Base-by-base conservation (phyloP, 2,888 invertebrate species). In the Agrochola litura region DNA sequence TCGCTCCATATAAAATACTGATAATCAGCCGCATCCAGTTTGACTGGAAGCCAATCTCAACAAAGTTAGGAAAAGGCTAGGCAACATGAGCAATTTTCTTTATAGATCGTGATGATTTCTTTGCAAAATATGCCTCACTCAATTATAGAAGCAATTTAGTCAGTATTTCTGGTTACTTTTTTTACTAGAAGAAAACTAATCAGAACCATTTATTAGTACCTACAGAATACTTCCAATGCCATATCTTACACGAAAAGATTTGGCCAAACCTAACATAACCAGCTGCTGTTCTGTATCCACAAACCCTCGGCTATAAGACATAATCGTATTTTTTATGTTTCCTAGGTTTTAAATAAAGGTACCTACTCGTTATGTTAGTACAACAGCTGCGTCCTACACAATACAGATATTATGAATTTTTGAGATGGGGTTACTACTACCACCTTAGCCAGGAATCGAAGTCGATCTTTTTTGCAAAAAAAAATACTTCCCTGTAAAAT, bases 321-420 rank as follows among this genome's bases (percentile, higher is more conserved):
- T 77, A 73, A 72, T 68, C 64, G 74, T 69, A 74, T 75, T 69
- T 52, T 80, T 85, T 74, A 78, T 76, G 74, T 65, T 71, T 58
- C 52, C 85, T 77, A 63, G 37, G 56, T 30, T 71, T 83, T 74
- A 78, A 74, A 74, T 83, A 76, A 73, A 76, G 52, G 58, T n/a
- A n/a, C n/a, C n/a, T 76, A 60, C 4, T 69, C 61, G 61, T 78
- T 43, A 80, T 58, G 64, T 25, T 41, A 41, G 60, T 66, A 79
- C 66, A 81, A 63, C 81, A 75, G 81, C 49, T 81, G 79, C 30
- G 61, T 25, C 41, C 12, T 16, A 79, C 25, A 56, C 66, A 61
- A 75, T 52, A 80, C 56, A 43, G 52, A 37, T 73, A 52, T 73
- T 80, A 72, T 64, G 30, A 64, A 22, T 56, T 77, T 69, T 64